Percentiles rank a stretch among this genome's conserved stretches.
phyloP scores from a whole-genome alignment of 64 coral and sea anemone species.

The Pachyseris speciosa region DNA sequence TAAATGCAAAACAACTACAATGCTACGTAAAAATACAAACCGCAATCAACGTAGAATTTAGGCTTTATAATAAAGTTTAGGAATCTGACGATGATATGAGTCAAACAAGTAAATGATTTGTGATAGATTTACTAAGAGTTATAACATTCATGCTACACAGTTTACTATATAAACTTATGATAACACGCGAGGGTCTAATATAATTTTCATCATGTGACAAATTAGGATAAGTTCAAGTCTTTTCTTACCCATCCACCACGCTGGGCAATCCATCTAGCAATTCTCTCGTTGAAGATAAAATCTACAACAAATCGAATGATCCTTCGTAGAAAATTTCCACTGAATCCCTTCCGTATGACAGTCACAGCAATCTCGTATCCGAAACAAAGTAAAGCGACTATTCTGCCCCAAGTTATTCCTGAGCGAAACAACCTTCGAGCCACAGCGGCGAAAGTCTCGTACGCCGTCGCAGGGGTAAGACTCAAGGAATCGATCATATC shows the following conservation, averaged over 20 bases:
- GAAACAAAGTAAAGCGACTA: constrained; percentile 93
- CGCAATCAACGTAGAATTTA: too few relatives aligned
- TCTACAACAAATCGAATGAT: constrained; percentile 94
- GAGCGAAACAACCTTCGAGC: constrained; percentile 90
- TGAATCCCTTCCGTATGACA: constrained; percentile 93
- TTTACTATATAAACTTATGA: neutral
- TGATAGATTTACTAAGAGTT: neutral
- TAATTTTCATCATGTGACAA: neutral
- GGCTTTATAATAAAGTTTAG: neutral
- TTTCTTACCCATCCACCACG: constrained; percentile 97
- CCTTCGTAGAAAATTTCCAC: constrained; percentile 93
- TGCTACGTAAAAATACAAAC: too few relatives aligned
- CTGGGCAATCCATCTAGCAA: constrained; percentile 88
- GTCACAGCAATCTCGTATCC: constrained; percentile 93
- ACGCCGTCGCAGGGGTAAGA: constrained; percentile 84
- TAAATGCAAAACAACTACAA: too few relatives aligned
- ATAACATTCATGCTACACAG: neutral
- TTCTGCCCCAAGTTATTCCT: constrained; percentile 94
- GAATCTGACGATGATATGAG: neutral
- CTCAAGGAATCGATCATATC: constrained; percentile 96
- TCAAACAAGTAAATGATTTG: neutral
- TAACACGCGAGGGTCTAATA: neutral
- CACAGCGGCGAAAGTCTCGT: constrained; percentile 92
- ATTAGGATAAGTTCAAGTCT: neutral
- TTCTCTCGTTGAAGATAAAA: constrained; percentile 96